Percentiles rank a stretch among this genome's conserved stretches.
These are phyloP conservation scores for Triplophysa rosa DNA, from an alignment of 2,113 vertebrate species.

Conservation along the genomic window DNA sequence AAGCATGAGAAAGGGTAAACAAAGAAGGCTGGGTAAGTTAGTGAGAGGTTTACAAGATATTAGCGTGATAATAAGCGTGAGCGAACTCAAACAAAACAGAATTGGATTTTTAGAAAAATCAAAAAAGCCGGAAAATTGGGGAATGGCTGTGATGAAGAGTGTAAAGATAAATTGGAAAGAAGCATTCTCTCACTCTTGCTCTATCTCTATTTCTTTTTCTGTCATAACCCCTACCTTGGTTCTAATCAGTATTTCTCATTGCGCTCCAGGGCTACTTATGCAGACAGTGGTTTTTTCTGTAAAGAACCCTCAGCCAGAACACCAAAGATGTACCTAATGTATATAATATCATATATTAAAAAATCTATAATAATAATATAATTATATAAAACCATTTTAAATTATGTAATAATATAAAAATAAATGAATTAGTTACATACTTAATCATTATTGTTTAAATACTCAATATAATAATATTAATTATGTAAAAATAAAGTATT, in stretches of 20 bases:
- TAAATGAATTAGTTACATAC: too few species aligned
- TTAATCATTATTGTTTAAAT: neutral
- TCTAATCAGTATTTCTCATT: slow-evolving; percentile 37
- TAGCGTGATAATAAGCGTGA: neutral
- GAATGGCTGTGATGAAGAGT: neutral
- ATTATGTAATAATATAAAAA: too few species aligned
- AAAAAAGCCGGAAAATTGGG: neutral
- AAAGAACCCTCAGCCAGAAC: slow-evolving; percentile 23
- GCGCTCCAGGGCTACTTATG: slow-evolving; percentile 38
- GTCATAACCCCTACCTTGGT: slow-evolving; percentile 22
- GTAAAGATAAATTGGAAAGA: slow-evolving; percentile 5
- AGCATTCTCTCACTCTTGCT: neutral
- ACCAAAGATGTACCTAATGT: neutral
- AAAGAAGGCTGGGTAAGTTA: neutral
- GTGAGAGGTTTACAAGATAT: slow-evolving; percentile 11
- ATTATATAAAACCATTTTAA: neutral
- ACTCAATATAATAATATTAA: neutral
- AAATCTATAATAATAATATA: slow-evolving; percentile 10
- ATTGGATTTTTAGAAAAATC: neutral
- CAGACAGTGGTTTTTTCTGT: slow-evolving; percentile 27
- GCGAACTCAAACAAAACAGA: neutral
- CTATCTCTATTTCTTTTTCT: neutral
- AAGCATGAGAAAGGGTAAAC: neutral
- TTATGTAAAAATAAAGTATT: neutral
- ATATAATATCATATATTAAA: too few species aligned